Evolutionary conservation across 2,888 invertebrate genomes (phyloP), one percentile per base, ranked within the genome.

Genomic region (Tineola bisselliella): DNA sequence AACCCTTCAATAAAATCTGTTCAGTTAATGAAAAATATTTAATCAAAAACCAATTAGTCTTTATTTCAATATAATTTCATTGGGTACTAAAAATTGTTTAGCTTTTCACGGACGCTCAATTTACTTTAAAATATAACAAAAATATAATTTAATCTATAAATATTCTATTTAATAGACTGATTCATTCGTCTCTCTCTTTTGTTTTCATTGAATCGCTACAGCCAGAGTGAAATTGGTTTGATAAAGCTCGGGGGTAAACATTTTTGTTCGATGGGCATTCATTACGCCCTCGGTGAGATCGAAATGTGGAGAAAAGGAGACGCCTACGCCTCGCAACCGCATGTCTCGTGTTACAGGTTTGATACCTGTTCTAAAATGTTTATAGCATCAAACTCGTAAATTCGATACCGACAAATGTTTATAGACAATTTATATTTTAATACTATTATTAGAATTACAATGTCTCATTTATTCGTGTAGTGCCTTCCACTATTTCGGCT

Each of bases 151-250:
- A 17, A 17, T 48, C 48, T 17, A 18, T 48, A 48, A 18, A 48
- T 6, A 48, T 48, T 48, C 19, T 38, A 59, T 8, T 31, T 33
- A 38, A 38, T 13, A 8, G 38, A 15, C 31, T 38, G 59, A 25
- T 31, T n/a, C 15, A 15, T 8, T 38, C 59, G 31, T 38, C 17
- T 10, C 61, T 61, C 64, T 61, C 66, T 66, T 25, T 70, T 72
- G 67, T 72, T 75, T 73, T 69, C 65, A 67, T 65, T 69, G 67
- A 66, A 69, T 65, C 65, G 66, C 60, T 68, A 66, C 67, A 68
- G 71, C 70, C 65, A 10, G 64, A 66, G 66, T 66, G 67, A 72
- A 70, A 75, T 73, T 74, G 69, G 65, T 71, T 72, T 72, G 68
- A 69, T 70, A 38, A 71, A 68, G 66, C 66, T 66, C 65, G 65